A percentile compares a stretch with the other conserved stretches of the same genome.
Conservation (phyloP, 2,113 vertebrate genomes). For the Phalacrocorax pelagicus region DNA sequence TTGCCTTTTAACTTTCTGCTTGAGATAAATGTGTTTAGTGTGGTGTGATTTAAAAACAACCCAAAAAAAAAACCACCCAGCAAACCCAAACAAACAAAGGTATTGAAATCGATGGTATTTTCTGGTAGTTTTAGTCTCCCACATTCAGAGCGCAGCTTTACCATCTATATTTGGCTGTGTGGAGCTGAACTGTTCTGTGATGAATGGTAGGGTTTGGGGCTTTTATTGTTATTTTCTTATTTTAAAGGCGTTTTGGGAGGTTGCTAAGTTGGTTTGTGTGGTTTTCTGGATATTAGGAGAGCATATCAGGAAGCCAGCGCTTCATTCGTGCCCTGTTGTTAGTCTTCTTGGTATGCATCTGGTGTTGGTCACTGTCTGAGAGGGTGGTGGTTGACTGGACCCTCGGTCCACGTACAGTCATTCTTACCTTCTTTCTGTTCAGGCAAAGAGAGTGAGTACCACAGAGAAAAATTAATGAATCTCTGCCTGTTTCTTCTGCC, state of each 20-base stretch:
- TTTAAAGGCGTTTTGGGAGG: background rate
- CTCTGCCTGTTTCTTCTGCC: background rate
- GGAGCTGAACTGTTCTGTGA: background rate
- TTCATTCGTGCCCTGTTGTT: background rate
- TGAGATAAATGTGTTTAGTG: background rate
- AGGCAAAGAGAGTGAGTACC: background rate
- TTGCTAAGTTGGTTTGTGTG: background rate
- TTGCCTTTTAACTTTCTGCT: background rate
- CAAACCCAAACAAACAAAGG: background rate
- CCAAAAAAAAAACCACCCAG: background rate
- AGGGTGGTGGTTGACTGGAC: background rate
- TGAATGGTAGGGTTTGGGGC: background rate
- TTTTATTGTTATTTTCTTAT: background rate
- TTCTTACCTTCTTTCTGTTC: background rate
- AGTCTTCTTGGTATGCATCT: background rate
- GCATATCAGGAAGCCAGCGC: background rate
- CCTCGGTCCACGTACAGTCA: rapidly evolving
- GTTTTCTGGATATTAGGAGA: background rate
- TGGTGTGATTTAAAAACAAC: background rate
- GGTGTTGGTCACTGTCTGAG: background rate
- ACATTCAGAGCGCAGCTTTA: background rate
- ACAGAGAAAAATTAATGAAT: background rate
- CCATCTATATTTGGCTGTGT: background rate
- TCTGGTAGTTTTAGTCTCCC: background rate
- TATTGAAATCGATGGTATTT: background rate